These are phyloP conservation scores for Campoletis raptor DNA, from an alignment of 2,888 invertebrate species.

Conservation along the genomic window DNA sequence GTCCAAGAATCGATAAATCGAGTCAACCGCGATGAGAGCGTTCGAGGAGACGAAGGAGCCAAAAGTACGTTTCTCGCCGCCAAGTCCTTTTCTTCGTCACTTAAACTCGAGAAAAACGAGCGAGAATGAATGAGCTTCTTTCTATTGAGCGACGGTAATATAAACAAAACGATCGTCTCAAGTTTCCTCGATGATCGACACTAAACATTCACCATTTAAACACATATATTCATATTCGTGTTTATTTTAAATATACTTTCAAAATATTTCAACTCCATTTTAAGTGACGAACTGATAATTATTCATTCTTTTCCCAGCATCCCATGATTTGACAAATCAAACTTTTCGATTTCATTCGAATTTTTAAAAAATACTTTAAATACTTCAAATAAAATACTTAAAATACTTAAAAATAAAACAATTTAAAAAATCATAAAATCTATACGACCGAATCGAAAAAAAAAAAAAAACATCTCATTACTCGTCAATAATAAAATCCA, in stretches of 20 bases:
- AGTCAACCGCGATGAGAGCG: constrained; percentile 27
- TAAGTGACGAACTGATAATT: neutral
- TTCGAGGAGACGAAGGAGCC: constrained; percentile 10
- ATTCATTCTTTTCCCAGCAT: neutral
- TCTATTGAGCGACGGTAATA: constrained; percentile 31
- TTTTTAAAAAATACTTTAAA: no score
- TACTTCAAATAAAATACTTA: no score
- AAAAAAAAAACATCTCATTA: no score
- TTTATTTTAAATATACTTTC: neutral
- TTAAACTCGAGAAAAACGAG: constrained; percentile 42
- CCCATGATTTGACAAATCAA: neutral
- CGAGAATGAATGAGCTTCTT: constrained; percentile 50
- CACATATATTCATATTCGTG: constrained; percentile 4
- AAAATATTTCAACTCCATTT: constrained; percentile 6
- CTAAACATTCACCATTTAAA: constrained; percentile 29
- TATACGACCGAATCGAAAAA: no score
- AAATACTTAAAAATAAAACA: no score
- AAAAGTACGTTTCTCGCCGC: constrained; percentile 37
- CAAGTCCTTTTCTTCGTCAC: constrained; percentile 31
- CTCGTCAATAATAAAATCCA: no score
- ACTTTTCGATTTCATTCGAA: neutral
- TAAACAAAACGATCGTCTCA: constrained; percentile 53
- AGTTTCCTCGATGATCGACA: constrained; percentile 57
- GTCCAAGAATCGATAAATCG: constrained; percentile 61
- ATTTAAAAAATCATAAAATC: no score